Conservation (phyloP, 1,140 invertebrate species). For the Zaprionus davidi region DNA sequence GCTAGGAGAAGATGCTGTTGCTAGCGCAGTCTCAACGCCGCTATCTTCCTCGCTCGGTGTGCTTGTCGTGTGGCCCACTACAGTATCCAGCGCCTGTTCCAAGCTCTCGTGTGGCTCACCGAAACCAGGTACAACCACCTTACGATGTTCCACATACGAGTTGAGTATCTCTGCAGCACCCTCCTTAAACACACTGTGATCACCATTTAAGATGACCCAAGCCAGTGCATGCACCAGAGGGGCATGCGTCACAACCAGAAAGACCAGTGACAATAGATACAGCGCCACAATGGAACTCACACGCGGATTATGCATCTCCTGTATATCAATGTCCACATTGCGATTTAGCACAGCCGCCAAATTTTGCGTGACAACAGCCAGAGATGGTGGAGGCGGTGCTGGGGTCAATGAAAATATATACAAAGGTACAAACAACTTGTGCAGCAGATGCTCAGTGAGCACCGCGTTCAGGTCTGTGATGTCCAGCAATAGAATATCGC, state of each 20-base stretch:
- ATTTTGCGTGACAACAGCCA: conserved; percentile 87
- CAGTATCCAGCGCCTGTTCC: conserved; percentile 86
- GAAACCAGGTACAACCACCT: conserved; percentile 84
- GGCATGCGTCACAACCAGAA: conserved; percentile 95
- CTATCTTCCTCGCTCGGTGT: conserved; percentile 63
- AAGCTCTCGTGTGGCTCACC: conserved; percentile 87
- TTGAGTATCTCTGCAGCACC: conserved; percentile 90
- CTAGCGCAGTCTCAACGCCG: conserved; percentile 48
- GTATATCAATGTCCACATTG: conserved; percentile 84
- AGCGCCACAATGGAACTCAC: conserved; percentile 95
- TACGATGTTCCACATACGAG: conserved; percentile 87
- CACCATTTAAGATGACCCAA: conserved; percentile 93
- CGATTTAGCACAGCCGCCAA: conserved; percentile 87
- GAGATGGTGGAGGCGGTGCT: conserved; percentile 76
- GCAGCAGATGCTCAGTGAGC: conserved; percentile 96
- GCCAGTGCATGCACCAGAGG: conserved; percentile 95
- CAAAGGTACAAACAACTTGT: conserved; percentile 96
- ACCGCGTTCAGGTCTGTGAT: conserved; percentile 97
- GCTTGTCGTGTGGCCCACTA: conserved; percentile 56
- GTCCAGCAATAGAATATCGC: conserved; percentile 97
- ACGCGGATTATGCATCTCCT: conserved; percentile 87
- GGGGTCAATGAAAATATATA: conserved; percentile 95
- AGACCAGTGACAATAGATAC: conserved; percentile 98
- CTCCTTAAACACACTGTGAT: conserved; percentile 89
- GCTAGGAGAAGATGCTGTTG: conserved; percentile 46